Conservation (phyloP, 2,113 vertebrate genomes). For the Pipra filicauda region DNA sequence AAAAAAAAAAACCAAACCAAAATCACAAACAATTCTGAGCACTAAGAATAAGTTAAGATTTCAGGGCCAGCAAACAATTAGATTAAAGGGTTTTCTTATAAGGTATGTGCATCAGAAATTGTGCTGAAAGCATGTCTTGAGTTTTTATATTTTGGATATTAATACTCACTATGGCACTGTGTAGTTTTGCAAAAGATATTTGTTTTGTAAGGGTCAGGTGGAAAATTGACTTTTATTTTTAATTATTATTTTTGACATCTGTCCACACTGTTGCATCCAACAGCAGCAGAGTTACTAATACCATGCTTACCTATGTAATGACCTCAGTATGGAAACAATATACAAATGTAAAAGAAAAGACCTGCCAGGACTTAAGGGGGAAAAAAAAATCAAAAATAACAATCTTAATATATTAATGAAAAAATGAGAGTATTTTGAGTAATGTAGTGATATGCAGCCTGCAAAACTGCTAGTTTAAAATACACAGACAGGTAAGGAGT, state of each 20-base stretch:
- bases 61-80: neutral
- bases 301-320: neutral
- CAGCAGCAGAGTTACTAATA: neutral
- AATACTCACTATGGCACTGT: neutral
- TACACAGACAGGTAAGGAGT: neutral
- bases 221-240: neutral
- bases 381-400: neutral
- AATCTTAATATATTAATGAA: neutral
- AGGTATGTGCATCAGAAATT: neutral
- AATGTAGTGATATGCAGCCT: neutral
- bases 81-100: neutral
- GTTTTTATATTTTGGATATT: neutral
- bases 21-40: neutral
- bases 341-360: neutral
- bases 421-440: neutral
- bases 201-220: neutral
- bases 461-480: neutral
- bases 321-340: neutral
- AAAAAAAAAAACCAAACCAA: rapidly evolving
- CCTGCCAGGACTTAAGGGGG: neutral
- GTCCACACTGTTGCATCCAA: neutral
- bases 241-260: neutral
- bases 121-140: neutral
- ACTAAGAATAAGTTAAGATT: neutral
- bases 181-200: neutral